Base-by-base conservation (phyloP, 1,140 invertebrate species). In the Drosophila sucinea region DNA sequence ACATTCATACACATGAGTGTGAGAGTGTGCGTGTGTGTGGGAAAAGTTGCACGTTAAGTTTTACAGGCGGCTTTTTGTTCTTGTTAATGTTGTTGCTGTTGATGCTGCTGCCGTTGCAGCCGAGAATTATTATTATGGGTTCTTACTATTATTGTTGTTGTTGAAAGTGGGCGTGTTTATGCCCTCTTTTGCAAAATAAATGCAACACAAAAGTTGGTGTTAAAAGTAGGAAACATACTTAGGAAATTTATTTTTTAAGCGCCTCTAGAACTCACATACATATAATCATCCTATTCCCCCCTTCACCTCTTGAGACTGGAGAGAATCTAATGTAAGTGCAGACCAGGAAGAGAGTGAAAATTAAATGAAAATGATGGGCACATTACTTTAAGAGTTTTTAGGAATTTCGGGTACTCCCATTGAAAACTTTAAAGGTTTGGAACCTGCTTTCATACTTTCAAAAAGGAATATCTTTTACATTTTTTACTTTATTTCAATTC, bases 1-100 rank as follows among this genome's bases (percentile, higher is more conserved):
- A 30, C 32, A 47, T 32, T 25, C 17, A 10, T 8, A 44, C 17
- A 58, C 2, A 33, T 7, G 40, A 25, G 30, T 29, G 40, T n/a
- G 38, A 27, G 35, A 23, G 35, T 17, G 29, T 38, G 35, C 33
- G 23, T 4, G 40, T 38, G 32, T 62, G 33, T 30, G 56, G 58
- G 66, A 63, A 62, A 77, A 79, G 58, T 73, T 67, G 54, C 57
- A 61, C 70, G 55, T 73, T 73, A 70, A 63, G 77, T 73, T 70
- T 77, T 65, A 70, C 62, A 35, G 38, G 65, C 73, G 44, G 64
- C 68, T 63, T 64, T 68, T 64, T 58, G 68, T 56, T 63, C 38
- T 66, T 74, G 68, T 74, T 74, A 62, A 60, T 73, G 67, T 47
- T 66, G 54, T 63, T 54, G 55, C 29, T 23, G 55, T 6, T 33